These are phyloP conservation scores for Oryzias curvinotus DNA, from an alignment of 2,113 vertebrate genomes.

Conservation along the genomic window DNA sequence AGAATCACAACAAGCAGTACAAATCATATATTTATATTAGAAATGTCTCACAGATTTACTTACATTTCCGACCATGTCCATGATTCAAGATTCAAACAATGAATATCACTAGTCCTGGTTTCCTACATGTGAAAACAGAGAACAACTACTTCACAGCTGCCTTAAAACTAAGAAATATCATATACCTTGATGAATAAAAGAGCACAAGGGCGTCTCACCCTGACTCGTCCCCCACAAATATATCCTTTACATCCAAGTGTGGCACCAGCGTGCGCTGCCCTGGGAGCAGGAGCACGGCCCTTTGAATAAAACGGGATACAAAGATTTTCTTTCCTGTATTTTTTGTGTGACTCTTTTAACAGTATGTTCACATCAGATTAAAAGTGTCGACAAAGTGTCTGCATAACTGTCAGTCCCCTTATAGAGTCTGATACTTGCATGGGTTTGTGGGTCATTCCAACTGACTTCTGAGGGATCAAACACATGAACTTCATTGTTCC, in stretches of 20 bases:
- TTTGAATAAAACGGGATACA: conserved; percentile 51
- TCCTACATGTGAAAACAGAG: conserved; percentile 79
- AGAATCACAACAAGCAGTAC: neutral
- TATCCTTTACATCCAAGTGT: conserved; percentile 86
- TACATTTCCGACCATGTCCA: conserved; percentile 95
- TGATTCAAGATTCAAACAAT: conserved; percentile 87
- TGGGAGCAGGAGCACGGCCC: conserved; percentile 85
- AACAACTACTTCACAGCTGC: neutral
- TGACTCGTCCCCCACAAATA: conserved; percentile 90
- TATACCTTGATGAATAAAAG: neutral
- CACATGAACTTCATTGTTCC: conserved; percentile 93
- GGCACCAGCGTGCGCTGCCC: conserved; percentile 89
- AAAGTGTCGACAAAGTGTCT: too few species aligned
- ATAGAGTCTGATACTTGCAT: conserved; percentile 72
- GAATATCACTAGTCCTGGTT: conserved; percentile 89
- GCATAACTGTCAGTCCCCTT: neutral
- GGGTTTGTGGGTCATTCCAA: conserved; percentile 86
- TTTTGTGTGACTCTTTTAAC: neutral
- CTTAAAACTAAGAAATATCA: neutral
- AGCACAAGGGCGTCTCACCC: conserved; percentile 77
- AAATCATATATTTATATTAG: too few species aligned
- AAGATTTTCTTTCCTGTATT: neutral
- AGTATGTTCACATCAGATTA: too few species aligned
- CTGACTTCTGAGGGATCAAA: conserved; percentile 84
- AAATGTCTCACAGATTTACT: neutral